Base-by-base conservation (phyloP, 2,113 vertebrate species). In the Nannobrachium achirus region DNA sequence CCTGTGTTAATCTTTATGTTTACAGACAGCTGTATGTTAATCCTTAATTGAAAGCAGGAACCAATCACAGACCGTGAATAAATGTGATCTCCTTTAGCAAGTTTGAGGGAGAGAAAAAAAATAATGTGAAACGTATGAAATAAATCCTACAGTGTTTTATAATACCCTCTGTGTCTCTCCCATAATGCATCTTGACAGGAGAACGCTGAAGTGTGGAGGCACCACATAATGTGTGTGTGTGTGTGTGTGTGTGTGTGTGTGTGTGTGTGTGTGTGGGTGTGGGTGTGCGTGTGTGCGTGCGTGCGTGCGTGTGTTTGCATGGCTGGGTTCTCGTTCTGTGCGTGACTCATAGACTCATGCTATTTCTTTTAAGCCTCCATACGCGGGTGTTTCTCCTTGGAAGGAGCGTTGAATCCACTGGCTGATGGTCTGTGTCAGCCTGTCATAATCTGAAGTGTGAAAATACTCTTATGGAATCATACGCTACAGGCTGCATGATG, bases 41-140 rank as follows among this genome's bases (percentile, higher is more conserved):
- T 88, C 84, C 82, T 83, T 81, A 86, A 90, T 88, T 91, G 82
- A 89, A 90, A 83, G 79, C 79, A 57, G 76, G 80, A 83, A 77
- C 81, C 77, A 88, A 71, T 71, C 63, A 76, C 80, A 25, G 25
- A n/a, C n/a, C 83, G 76, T 87, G 87, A 87, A 25, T 25, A 25
- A 25, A 25, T 25, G 85, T 84, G 72, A 86, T 81, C 75, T 65
- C 74, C 56, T 82, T 86, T 83, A 75, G 25, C 68, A 80, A 85
- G 80, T 87, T 86, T 73, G 71, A 68, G 73, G 75, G 55, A 41
- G 66, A 62, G 63, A 68, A 70, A 68, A 70, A 68, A 82, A 9
- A 52, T 3, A 52, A 14, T 48, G 46, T 48, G 72, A 82, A 75
- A 80, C 25, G 4, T 74, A 66, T 73, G 59, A 80, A 76, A 69